Percentiles rank a stretch among this genome's conserved stretches.
Conservation (phyloP, 1,140 invertebrate species). For the Zaprionus tsacasi region DNA sequence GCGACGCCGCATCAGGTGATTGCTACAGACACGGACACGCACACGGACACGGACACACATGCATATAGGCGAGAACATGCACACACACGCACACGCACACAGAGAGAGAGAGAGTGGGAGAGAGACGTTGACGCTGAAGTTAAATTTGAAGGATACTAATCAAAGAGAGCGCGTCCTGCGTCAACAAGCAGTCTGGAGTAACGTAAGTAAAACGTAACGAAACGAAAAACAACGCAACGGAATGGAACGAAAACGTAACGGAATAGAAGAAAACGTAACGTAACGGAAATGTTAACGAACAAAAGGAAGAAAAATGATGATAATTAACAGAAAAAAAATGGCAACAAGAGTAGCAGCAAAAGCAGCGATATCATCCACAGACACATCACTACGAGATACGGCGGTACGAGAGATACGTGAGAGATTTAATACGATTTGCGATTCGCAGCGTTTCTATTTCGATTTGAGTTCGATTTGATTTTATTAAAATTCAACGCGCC, state of each 20-base stretch:
- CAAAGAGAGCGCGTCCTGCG: background rate
- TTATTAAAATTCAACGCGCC: conserved; percentile 52
- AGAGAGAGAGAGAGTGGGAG: background rate
- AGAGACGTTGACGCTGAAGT: background rate
- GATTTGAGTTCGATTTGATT: background rate
- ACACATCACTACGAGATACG: conserved; percentile 1
- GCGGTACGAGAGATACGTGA: background rate
- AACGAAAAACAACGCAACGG: background rate
- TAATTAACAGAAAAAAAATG: background rate
- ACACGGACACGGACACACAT: background rate
- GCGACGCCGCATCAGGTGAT: conserved; percentile 47
- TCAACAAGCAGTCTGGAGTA: background rate
- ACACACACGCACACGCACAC: conserved; percentile 8
- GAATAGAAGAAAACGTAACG: background rate
- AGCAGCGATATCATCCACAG: conserved; percentile 13
- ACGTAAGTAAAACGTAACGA: background rate
- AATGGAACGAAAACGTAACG: background rate
- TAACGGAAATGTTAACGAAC: conserved; percentile 4
- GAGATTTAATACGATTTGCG: background rate
- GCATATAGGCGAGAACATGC: background rate
- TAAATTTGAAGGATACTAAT: conserved; percentile 1
- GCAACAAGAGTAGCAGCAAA: background rate
- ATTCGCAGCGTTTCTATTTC: background rate
- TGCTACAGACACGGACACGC: conserved; percentile 10
- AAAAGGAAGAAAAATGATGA: conserved; percentile 2